These are phyloP conservation scores for Leucophora obtusa DNA, from an alignment of 2,888 invertebrate genomes.

Conservation along the genomic window DNA sequence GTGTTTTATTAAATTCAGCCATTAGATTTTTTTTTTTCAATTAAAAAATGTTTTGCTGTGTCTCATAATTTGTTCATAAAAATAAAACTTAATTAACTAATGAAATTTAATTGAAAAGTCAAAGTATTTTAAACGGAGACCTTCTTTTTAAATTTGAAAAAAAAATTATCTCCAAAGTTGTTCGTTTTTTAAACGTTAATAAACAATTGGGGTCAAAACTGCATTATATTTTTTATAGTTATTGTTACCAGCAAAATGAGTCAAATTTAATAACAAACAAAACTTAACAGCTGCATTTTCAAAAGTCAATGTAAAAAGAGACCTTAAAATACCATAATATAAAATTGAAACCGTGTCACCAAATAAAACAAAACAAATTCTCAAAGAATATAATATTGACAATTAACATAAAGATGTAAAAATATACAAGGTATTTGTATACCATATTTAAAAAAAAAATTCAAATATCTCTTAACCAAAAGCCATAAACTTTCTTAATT, in stretches of 20 bases:
- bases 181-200: not conserved
- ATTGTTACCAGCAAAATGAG: conserved; percentile 14
- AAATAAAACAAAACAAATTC: not conserved
- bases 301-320: conserved; percentile 43
- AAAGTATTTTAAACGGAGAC: too few species aligned
- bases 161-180: too few species aligned
- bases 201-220: conserved; percentile 56
- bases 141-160: too few species aligned
- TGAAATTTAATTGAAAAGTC: too few species aligned
- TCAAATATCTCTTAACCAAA: not conserved
- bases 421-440: not conserved
- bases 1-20: too few species aligned
- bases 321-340: conserved; percentile 36
- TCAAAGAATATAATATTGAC: not conserved
- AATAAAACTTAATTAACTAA: too few species aligned
- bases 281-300: conserved; percentile 47
- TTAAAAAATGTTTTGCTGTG: too few species aligned
- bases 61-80: too few species aligned
- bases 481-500: not conserved
- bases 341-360: conserved; percentile 48
- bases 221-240: conserved; percentile 39
- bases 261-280: conserved; percentile 14
- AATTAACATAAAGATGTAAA: conserved; percentile 11
- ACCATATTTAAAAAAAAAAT: not conserved
- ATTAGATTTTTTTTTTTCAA: too few species aligned